phyloP scores from a whole-genome alignment of 2,797 vertebrate species.

The Ara ararauna region DNA sequence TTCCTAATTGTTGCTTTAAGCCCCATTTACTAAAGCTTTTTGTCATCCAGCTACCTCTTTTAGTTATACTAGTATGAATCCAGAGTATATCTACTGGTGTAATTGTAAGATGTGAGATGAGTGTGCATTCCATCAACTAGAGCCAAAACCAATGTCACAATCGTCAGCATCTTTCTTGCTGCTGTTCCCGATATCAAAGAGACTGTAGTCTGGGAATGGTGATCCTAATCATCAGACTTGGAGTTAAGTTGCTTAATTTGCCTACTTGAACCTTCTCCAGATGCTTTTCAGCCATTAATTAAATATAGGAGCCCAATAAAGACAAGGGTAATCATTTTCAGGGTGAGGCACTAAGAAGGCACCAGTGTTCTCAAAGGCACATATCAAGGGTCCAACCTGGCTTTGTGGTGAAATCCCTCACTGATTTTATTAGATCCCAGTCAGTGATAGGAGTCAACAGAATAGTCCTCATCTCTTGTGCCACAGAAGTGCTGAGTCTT shows the following conservation, averaged over 20 bases:
- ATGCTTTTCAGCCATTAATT: slow-evolving; percentile 57
- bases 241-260: slow-evolving; percentile 20
- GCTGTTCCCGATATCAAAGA: slow-evolving; percentile 44
- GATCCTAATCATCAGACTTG: slow-evolving; percentile 47
- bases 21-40: background rate
- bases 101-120: slow-evolving; percentile 15
- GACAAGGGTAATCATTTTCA: slow-evolving; percentile 27
- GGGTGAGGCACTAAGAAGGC: background rate
- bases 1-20: background rate
- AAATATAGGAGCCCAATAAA: slow-evolving; percentile 14
- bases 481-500: background rate
- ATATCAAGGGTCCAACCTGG: background rate
- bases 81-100: slow-evolving; percentile 48
- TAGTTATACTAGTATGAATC: slow-evolving; percentile 1
- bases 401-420: background rate
- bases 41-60: slow-evolving; percentile 26
- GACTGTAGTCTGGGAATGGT: slow-evolving; percentile 21
- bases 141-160: slow-evolving; percentile 48
- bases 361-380: background rate
- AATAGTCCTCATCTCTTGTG: background rate
- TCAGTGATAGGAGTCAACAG: background rate
- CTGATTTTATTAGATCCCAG: background rate
- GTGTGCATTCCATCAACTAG: background rate
- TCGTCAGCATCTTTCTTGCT: background rate
- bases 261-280: slow-evolving; percentile 21